Conservation (phyloP, 2,797 vertebrate genomes). For the Poecilia picta region DNA sequence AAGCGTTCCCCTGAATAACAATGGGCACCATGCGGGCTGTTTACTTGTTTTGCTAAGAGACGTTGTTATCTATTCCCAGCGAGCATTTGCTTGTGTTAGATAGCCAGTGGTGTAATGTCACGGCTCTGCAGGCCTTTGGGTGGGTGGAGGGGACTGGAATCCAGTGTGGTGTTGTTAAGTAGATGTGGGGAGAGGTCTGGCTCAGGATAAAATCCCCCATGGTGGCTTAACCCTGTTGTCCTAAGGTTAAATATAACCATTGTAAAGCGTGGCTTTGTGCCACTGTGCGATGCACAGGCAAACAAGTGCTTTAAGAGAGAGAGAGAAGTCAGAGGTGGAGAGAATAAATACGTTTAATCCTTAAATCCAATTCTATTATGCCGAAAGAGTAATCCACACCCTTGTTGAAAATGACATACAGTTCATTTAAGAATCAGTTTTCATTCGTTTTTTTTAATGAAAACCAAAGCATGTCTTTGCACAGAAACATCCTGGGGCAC, state of each 20-base stretch:
- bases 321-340: slow-evolving; percentile 41
- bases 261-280: slow-evolving; percentile 60
- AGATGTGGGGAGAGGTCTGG: slow-evolving; percentile 73
- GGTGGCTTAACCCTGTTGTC: slow-evolving; percentile 70
- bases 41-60: slow-evolving; percentile 69
- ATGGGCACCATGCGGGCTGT: slow-evolving; percentile 55
- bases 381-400: slow-evolving; percentile 25
- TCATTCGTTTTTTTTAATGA: background rate
- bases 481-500: background rate
- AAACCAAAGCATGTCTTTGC: background rate
- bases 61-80: slow-evolving; percentile 53
- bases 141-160: slow-evolving; percentile 51
- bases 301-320: slow-evolving; percentile 52
- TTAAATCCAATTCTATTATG: slow-evolving; percentile 44
- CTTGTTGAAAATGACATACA: slow-evolving; percentile 19
- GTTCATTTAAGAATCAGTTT: slow-evolving; percentile 12
- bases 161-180: slow-evolving; percentile 64
- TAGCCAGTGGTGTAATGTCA: slow-evolving; percentile 68
- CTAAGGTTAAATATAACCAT: slow-evolving; percentile 80
- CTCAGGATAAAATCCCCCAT: slow-evolving; percentile 70
- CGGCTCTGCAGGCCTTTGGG: slow-evolving; percentile 43
- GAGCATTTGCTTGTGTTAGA: slow-evolving; percentile 70
- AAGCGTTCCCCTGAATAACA: slow-evolving; percentile 60
- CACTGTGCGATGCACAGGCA: slow-evolving; percentile 63
- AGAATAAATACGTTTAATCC: slow-evolving; percentile 53